phyloP scores from a whole-genome alignment of 2,888 invertebrate genomes.

The Megamerina dolium region DNA sequence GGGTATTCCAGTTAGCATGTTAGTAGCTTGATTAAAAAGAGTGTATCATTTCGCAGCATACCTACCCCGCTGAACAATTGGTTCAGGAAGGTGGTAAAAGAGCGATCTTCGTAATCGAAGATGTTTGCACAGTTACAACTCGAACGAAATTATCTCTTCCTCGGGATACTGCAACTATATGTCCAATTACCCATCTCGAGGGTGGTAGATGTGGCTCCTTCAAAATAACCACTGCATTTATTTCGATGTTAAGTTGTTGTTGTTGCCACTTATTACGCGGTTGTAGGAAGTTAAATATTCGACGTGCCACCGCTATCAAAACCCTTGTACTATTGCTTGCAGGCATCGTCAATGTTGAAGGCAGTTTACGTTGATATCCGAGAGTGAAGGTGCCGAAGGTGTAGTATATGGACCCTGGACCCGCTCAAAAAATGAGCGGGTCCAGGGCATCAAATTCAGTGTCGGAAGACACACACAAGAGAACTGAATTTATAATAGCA shows the following conservation, averaged over 20 bases:
- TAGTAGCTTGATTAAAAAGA: too few species aligned
- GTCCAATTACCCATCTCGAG: constrained; percentile 11
- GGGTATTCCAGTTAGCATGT: too few species aligned
- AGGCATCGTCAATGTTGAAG: constrained; percentile 6
- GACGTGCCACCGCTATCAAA: background rate
- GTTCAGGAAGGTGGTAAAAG: too few species aligned
- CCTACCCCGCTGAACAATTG: too few species aligned
- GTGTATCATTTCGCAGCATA: too few species aligned
- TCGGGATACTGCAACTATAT: constrained; percentile 1
- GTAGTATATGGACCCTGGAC: too few species aligned
- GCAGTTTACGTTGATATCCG: constrained; percentile 1
- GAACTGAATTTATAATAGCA: too few species aligned
- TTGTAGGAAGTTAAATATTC: constrained; percentile 6
- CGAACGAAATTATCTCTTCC: constrained; percentile 4
- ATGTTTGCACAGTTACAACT: constrained; percentile 2
- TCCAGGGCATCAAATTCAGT: background rate
- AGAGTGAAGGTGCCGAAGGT: background rate
- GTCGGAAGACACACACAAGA: too few species aligned
- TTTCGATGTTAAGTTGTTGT: background rate
- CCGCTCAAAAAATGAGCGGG: constrained; percentile 10
- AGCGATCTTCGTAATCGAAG: too few species aligned
- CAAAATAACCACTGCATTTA: constrained; percentile 6
- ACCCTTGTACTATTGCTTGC: constrained; percentile 8
- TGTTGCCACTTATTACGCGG: constrained; percentile 9
- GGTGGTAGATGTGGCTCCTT: constrained; percentile 9